phyloP scores from a whole-genome alignment of 2,888 invertebrate genomes.

The Epinotia brunnichana region DNA sequence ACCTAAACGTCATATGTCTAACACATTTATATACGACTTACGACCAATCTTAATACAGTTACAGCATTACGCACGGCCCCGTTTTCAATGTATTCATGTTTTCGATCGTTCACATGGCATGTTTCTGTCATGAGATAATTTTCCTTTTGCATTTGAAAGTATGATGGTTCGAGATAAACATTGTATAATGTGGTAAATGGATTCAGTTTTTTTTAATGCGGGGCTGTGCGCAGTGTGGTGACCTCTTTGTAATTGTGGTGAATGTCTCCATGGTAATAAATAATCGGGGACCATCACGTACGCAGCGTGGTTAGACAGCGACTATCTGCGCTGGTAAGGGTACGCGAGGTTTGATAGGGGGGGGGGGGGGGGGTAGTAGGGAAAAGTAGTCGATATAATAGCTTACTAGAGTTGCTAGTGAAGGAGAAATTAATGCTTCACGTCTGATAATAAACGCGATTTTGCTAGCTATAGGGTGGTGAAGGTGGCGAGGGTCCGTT shows the following conservation, averaged over 20 bases:
- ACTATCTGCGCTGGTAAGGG: too few relatives aligned
- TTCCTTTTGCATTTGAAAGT: slow-evolving; percentile 23
- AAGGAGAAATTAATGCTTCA: too few relatives aligned
- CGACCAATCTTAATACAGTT: not conserved
- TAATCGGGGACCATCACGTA: too few relatives aligned
- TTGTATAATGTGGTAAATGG: slow-evolving; percentile 19
- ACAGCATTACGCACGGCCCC: slow-evolving; percentile 17
- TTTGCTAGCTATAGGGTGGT: too few relatives aligned
- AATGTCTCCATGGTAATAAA: not conserved
- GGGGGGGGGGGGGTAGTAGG: too few relatives aligned
- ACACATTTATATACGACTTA: not conserved
- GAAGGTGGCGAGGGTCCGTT: too few relatives aligned
- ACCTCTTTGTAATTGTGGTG: slow-evolving; percentile 2
- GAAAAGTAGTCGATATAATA: too few relatives aligned
- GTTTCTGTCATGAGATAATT: slow-evolving; percentile 31
- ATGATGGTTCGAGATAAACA: slow-evolving; percentile 21
- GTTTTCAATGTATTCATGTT: slow-evolving; percentile 19
- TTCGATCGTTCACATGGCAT: slow-evolving; percentile 15
- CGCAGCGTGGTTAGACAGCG: too few relatives aligned
- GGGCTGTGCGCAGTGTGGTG: slow-evolving; percentile 8
- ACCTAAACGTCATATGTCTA: not conserved
- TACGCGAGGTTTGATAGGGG: too few relatives aligned
- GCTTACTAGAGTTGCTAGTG: too few relatives aligned
- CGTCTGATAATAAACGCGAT: too few relatives aligned
- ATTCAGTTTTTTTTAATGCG: slow-evolving; percentile 23